Percentiles rank a stretch among this genome's conserved stretches.
These are phyloP conservation scores for Therioaphis trifolii DNA, from an alignment of 2,888 invertebrate species.

Conservation along the genomic window DNA sequence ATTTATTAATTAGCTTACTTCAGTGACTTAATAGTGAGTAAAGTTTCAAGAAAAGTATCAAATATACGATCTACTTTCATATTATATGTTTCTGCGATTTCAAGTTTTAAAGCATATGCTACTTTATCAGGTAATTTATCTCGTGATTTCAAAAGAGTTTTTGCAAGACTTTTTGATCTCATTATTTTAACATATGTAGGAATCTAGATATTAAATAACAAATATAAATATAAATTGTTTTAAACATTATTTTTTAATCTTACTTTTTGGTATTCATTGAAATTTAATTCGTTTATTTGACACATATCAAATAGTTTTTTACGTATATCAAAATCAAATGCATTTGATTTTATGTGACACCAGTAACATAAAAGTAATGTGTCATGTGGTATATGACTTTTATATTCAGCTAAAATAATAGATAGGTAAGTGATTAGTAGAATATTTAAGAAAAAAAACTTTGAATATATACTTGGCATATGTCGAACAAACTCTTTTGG, in stretches of 20 bases:
- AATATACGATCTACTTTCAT: constrained; percentile 33
- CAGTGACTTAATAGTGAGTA: constrained; percentile 59
- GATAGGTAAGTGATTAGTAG: constrained; percentile 64
- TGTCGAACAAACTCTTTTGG: constrained; percentile 84
- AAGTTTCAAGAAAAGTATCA: constrained; percentile 40
- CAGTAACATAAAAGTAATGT: constrained; percentile 78
- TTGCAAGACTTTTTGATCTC: constrained; percentile 68
- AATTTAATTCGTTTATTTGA: constrained; percentile 74
- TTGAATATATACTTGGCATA: constrained; percentile 73
- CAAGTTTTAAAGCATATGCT: constrained; percentile 29
- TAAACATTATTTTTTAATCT: constrained; percentile 19
- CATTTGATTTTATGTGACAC: constrained; percentile 80
- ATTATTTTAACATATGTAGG: constrained; percentile 67
- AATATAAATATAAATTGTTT: background rate
- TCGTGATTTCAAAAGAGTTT: constrained; percentile 32
- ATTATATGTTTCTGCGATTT: constrained; percentile 56
- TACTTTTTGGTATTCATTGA: constrained; percentile 34
- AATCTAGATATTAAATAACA: constrained; percentile 56
- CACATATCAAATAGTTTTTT: constrained; percentile 74
- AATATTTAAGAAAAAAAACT: background rate
- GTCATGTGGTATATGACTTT: constrained; percentile 85
- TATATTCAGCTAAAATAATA: constrained; percentile 75
- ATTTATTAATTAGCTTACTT: constrained; percentile 56
- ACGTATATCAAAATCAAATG: constrained; percentile 74
- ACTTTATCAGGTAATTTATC: constrained; percentile 18